phyloP scores from a whole-genome alignment of 2,888 invertebrate species.

The Tenthredo livida region DNA sequence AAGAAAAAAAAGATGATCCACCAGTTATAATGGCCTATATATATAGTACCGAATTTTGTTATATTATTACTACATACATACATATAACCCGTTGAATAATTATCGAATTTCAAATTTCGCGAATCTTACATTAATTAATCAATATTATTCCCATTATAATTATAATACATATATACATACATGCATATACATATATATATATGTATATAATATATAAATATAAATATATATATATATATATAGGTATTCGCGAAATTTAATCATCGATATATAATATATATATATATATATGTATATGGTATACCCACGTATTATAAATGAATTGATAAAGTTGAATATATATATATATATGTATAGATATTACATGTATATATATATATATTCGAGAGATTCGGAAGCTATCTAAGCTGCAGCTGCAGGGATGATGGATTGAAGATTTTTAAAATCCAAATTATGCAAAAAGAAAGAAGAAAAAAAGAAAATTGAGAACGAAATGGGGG shows the following conservation, averaged over 20 bases:
- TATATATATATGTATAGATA: conserved; percentile 17
- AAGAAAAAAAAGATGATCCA: background rate
- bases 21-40: conserved; percentile 9
- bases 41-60: background rate
- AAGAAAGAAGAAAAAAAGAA: conserved; percentile 29
- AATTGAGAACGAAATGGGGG: background rate
- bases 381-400: background rate
- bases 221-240: too few relatives aligned
- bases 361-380: background rate
- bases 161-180: background rate
- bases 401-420: background rate
- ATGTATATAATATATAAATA: too few relatives aligned
- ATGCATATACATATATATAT: background rate
- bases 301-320: too few relatives aligned
- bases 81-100: background rate
- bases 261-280: too few relatives aligned
- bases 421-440: background rate
- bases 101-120: background rate
- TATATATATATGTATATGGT: too few relatives aligned
- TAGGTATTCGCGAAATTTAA: too few relatives aligned
- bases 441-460: conserved; percentile 28
- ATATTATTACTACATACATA: background rate
- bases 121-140: background rate
- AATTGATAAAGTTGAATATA: background rate
- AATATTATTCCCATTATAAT: background rate